Evolutionary conservation across 2,888 invertebrate genomes (phyloP).

Genomic region (Nasonovia ribisnigri): DNA sequence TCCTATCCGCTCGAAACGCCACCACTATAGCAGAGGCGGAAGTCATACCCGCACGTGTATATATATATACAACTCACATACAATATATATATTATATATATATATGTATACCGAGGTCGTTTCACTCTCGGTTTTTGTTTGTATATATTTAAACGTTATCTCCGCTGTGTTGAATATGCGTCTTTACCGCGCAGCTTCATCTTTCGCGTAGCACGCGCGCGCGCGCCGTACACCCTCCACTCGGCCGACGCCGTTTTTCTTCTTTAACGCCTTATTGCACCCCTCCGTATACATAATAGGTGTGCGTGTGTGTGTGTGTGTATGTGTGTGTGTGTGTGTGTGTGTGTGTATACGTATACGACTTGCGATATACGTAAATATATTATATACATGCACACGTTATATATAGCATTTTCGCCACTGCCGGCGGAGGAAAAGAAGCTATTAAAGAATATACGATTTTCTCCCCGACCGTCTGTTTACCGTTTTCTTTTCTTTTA

Average conservation of each 20-base stretch:
- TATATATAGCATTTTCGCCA: neutral
- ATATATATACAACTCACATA: neutral
- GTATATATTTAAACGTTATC: constrained; percentile 65
- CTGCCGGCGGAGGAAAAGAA: constrained; percentile 40
- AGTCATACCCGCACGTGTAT: neutral
- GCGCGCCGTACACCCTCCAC: neutral
- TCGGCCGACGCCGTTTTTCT: constrained; percentile 55
- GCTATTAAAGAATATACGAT: constrained; percentile 63
- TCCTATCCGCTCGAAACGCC: neutral
- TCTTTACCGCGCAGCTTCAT: constrained; percentile 55
- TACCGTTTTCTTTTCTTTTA: constrained; percentile 44
- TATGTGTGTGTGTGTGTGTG: neutral
- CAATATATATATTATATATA: neutral
- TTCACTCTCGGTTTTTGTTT: constrained; percentile 64
- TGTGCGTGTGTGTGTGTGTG: neutral
- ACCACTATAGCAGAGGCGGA: neutral
- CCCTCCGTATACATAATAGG: constrained; percentile 52
- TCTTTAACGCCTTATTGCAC: constrained; percentile 65
- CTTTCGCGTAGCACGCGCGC: constrained; percentile 32
- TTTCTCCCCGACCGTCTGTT: constrained; percentile 51
- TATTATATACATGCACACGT: neutral
- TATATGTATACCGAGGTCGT: constrained; percentile 28
- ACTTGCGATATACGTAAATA: constrained; percentile 9
- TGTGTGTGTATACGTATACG: neutral
- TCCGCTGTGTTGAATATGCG: constrained; percentile 58